Conservation (phyloP, 2,797 vertebrate genomes). For the Sebastes flavidus region DNA sequence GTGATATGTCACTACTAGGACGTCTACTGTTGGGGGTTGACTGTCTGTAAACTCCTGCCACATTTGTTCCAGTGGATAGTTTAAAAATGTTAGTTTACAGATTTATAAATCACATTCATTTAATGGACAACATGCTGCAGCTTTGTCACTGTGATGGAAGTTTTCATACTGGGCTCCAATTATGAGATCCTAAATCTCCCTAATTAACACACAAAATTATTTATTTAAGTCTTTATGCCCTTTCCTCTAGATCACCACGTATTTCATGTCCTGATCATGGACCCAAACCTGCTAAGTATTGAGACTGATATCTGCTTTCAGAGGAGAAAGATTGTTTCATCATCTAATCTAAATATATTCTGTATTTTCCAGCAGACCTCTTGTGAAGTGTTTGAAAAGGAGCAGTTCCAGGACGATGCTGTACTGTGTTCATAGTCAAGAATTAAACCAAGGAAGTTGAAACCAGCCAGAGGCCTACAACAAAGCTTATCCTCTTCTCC, state of each 20-base stretch:
- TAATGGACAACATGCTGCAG: neutral
- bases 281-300: neutral
- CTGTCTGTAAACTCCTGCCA: neutral
- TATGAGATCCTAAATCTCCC: neutral
- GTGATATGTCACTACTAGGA: constrained; percentile 2
- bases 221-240: neutral
- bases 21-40: neutral
- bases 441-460: neutral
- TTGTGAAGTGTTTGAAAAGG: neutral
- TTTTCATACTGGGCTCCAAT: neutral
- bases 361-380: neutral
- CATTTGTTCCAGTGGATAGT: neutral
- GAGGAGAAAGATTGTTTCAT: neutral
- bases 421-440: neutral
- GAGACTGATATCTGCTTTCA: neutral
- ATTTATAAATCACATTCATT: neutral
- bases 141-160: neutral
- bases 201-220: neutral
- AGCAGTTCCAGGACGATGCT: neutral
- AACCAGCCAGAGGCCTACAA: neutral
- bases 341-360: neutral
- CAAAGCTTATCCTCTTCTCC: neutral
- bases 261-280: neutral
- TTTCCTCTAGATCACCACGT: neutral
- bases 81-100: neutral